Evolutionary conservation across 2,797 vertebrate species (phyloP), one percentile per base, ranked within the genome.

Genomic region (Chaenodraco wilsoni): DNA sequence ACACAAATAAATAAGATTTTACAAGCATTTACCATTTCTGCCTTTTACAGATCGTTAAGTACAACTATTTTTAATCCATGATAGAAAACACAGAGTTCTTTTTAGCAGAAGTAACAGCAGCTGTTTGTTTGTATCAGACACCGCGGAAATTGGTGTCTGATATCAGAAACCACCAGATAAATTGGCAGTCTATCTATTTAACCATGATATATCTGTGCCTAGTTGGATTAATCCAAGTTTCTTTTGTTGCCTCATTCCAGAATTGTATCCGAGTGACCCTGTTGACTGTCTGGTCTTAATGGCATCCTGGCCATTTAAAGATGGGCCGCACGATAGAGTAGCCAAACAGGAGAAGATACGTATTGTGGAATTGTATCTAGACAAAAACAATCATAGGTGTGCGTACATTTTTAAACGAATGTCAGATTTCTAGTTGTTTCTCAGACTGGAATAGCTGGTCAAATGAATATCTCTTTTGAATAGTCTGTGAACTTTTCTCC

Each of bases 81-180:
- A 37, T 19, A 9, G 49, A 19, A 31, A 52, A 44, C 3, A 2
- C 33, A 58, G 51, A 73, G 33, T 5, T 6, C 2, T 15, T 60
- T 21, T 44, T 17, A 50, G 49, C 40, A 23, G 12, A 49, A 27
- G 17, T n/a, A 64, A 62, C 49, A 56, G 40, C 16, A n/a, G 62
- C 55, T 23, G 0, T 68, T 70, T 77, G 63, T 76, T 64, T 44
- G 10, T 4, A 13, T 60, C 57, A 73, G 48, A 83, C 69, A 63
- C 60, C 23, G 11, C 11, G 51, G 11, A 65, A 61, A 56, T 61
- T 37, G 40, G 7, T 49, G 55, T 72, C 61, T 69, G 48, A 63
- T 27, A 63, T 37, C 9, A 56, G 10, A 69, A 67, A 76, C 27
- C 59, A 21, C 33, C n/a, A 19, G 9, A 60, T 6, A 5, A 37